A percentile compares a stretch with the other conserved stretches of the same genome.
Conservation (phyloP, 2,797 vertebrate species). For the Squalus acanthias region DNA sequence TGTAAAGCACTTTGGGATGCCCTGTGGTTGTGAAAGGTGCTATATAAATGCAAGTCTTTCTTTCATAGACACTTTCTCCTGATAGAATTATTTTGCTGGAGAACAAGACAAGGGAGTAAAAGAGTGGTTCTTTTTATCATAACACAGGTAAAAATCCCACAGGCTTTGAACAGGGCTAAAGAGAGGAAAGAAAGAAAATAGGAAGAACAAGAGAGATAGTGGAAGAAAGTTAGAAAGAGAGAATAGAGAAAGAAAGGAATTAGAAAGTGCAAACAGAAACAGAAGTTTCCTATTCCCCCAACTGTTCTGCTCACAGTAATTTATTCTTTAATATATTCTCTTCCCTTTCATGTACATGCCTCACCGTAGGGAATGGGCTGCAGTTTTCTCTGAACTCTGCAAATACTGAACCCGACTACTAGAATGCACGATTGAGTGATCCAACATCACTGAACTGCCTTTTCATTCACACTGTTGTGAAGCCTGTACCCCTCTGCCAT, state of each 20-base stretch:
- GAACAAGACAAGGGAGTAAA: neutral
- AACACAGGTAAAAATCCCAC: neutral
- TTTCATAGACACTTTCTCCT: neutral
- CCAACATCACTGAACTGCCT: neutral
- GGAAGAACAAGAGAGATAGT: neutral
- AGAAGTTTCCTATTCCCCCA: neutral
- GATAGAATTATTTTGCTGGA: neutral
- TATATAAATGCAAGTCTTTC: neutral
- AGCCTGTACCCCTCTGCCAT: too few relatives aligned
- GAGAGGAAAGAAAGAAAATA: neutral
- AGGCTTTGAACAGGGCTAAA: neutral
- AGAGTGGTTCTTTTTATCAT: neutral
- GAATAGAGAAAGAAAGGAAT: neutral
- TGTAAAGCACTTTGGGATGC: neutral
- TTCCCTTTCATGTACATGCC: neutral
- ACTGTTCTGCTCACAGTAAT: neutral
- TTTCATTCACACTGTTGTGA: neutral
- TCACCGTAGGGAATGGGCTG: neutral
- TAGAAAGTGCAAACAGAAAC: neutral
- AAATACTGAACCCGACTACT: neutral
- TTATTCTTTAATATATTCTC: slow-evolving; percentile 8
- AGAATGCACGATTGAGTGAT: neutral
- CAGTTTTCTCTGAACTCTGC: neutral
- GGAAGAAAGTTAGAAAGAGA: neutral
- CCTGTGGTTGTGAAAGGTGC: neutral